Evolutionary conservation across 2,113 vertebrate genomes (phyloP).

Genomic region (Plotosus lineatus): DNA sequence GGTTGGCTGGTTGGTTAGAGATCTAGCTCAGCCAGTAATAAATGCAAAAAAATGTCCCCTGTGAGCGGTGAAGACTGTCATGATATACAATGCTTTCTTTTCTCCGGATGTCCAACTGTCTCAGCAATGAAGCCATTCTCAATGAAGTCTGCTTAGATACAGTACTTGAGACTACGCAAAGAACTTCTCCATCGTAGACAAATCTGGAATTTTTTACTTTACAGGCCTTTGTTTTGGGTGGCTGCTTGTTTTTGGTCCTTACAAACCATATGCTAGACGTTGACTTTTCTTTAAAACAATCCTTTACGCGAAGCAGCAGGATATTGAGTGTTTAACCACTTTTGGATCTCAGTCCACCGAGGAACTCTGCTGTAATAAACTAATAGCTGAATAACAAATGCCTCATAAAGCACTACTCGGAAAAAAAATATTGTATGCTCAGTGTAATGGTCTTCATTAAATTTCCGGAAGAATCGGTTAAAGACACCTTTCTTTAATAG

Average conservation of each 20-base stretch:
- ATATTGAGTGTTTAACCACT: neutral
- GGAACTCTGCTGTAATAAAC: neutral
- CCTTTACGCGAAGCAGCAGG: neutral
- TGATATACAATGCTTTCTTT: constrained; percentile 61
- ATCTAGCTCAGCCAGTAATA: neutral
- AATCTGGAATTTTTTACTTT: neutral
- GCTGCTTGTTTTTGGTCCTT: neutral
- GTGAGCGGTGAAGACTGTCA: constrained; percentile 61
- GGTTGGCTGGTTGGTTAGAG: neutral
- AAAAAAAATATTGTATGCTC: neutral
- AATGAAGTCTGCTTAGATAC: neutral
- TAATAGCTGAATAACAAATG: neutral
- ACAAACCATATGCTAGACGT: neutral
- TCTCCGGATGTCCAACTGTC: constrained; percentile 70
- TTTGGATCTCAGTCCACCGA: neutral
- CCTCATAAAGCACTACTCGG: neutral
- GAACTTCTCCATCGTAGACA: neutral
- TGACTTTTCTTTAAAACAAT: neutral
- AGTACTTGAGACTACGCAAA: neutral
- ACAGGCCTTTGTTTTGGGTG: neutral
- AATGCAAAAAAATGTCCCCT: constrained; percentile 56
- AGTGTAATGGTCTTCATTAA: neutral
- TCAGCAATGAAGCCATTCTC: constrained; percentile 64
- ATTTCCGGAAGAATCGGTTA: neutral
- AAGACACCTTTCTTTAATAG: constrained; percentile 50